Percentiles rank a stretch among this genome's conserved stretches.
These are phyloP conservation scores for Andrena praecox DNA, from an alignment of 2,888 invertebrate genomes.

Conservation along the genomic window DNA sequence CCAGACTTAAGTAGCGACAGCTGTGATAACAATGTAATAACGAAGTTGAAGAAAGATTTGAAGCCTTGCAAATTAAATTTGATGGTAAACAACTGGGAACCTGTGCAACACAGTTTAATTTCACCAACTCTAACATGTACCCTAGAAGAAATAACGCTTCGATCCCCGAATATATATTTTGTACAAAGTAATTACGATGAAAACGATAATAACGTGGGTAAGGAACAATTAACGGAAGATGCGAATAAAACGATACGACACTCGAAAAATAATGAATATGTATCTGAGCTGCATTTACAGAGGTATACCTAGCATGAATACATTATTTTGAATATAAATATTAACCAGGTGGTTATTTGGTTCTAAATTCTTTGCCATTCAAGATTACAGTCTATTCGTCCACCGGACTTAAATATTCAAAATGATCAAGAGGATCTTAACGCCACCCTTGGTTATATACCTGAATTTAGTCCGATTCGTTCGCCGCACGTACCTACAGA, in stretches of 20 bases:
- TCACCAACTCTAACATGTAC: constrained; percentile 76
- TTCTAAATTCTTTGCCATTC: not conserved
- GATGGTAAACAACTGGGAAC: constrained; percentile 3
- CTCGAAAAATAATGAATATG: not conserved
- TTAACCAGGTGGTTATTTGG: not conserved
- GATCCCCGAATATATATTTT: constrained; percentile 74
- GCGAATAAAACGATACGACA: not conserved
- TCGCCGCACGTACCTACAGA: constrained; percentile 76
- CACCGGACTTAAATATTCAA: constrained; percentile 53
- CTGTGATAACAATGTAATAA: not conserved
- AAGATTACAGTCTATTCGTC: constrained; percentile 54
- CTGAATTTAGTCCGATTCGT: constrained; percentile 77
- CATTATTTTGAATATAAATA: not conserved
- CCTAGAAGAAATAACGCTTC: constrained; percentile 61
- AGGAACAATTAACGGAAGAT: not conserved
- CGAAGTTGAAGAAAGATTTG: not conserved
- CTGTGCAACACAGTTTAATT: constrained; percentile 49
- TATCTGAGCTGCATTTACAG: constrained; percentile 9
- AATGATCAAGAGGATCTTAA: constrained; percentile 60
- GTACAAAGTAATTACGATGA: constrained; percentile 37
- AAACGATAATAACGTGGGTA: not conserved
- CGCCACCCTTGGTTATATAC: constrained; percentile 71
- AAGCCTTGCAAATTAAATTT: constrained; percentile 37
- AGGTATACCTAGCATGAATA: constrained; percentile 35
- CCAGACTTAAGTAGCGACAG: not conserved